Evolutionary conservation across 2,113 vertebrate genomes (phyloP).

Genomic region (Tenebrosternarchus preto): DNA sequence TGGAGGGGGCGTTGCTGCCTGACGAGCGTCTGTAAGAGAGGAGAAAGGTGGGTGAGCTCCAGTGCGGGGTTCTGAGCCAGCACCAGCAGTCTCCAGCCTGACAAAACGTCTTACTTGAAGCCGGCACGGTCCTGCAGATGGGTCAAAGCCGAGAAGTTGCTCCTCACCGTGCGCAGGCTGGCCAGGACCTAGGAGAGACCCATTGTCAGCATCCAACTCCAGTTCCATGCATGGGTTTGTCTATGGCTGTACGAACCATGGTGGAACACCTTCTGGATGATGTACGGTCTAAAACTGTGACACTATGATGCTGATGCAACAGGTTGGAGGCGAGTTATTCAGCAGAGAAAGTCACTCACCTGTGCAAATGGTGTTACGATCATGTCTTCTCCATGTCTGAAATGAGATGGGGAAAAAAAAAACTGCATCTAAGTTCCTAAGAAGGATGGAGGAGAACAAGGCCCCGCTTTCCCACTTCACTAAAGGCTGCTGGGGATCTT

Average conservation of each 20-base stretch:
- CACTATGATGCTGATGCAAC: neutral
- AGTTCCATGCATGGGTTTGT: neutral
- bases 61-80: neutral
- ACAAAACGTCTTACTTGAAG: conserved; percentile 65
- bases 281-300: neutral
- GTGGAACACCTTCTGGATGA: neutral
- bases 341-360: conserved; percentile 69
- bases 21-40: conserved; percentile 69
- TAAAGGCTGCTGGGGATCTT: neutral
- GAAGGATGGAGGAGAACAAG: neutral
- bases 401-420: conserved; percentile 20
- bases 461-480: neutral
- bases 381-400: conserved; percentile 94
- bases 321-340: neutral
- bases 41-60: neutral
- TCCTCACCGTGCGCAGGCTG: conserved; percentile 86
- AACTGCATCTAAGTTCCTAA: neutral
- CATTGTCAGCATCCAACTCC: neutral
- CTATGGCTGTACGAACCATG: neutral
- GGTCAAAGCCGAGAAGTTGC: conserved; percentile 80
- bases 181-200: conserved; percentile 82
- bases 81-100: neutral
- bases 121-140: conserved; percentile 76
- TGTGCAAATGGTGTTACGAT: conserved; percentile 95
- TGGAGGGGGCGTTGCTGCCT: conserved; percentile 66